phyloP scores from a whole-genome alignment of 2,888 invertebrate genomes.

The Leptinotarsa haldemani region DNA sequence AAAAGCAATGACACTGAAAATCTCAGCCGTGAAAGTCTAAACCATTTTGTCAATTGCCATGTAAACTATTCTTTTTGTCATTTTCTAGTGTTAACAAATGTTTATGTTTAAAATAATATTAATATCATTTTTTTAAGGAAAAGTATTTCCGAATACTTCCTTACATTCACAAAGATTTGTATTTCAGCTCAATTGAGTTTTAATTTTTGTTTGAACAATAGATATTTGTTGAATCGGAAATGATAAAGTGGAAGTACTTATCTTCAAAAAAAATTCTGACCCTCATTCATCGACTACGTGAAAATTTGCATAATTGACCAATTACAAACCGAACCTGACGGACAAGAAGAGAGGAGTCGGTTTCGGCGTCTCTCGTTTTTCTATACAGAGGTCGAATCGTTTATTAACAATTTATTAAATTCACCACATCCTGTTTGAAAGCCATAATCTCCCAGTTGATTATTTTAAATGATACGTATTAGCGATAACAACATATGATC shows the following conservation, averaged over 20 bases:
- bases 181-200: too few species aligned
- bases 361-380: slow-evolving; percentile 17
- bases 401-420: slow-evolving; percentile 41
- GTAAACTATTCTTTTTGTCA: too few species aligned
- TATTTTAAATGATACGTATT: slow-evolving; percentile 39
- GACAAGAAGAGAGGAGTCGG: background rate
- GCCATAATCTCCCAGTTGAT: slow-evolving; percentile 31
- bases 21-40: too few species aligned
- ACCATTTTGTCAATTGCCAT: too few species aligned
- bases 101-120: too few species aligned
- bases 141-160: too few species aligned
- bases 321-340: slow-evolving; percentile 15
- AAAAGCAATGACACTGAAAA: too few species aligned
- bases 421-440: slow-evolving; percentile 37
- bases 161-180: too few species aligned
- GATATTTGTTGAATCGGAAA: too few species aligned
- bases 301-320: slow-evolving; percentile 18
- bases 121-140: too few species aligned
- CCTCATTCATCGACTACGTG: background rate
- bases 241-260: background rate
- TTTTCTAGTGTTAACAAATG: too few species aligned
- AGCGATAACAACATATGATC: slow-evolving; percentile 25
- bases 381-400: slow-evolving; percentile 37
- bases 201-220: too few species aligned
- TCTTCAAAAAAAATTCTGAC: background rate